These are phyloP conservation scores for Heliothis subflexa DNA, from an alignment of 1,140 invertebrate species.

Conservation along the genomic window DNA sequence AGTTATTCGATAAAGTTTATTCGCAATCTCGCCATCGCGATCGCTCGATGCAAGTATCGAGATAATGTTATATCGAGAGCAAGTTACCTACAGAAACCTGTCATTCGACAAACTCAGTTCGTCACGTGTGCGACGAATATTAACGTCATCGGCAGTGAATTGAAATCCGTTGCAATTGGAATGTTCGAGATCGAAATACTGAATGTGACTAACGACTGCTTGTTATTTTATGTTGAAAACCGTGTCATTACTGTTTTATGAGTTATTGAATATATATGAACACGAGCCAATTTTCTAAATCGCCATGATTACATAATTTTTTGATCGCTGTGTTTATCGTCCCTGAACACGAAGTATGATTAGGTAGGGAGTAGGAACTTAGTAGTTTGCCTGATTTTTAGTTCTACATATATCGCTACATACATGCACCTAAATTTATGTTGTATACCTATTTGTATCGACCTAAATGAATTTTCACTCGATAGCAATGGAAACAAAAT, in stretches of 20 bases:
- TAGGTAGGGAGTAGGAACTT: too few species aligned
- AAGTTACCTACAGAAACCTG: slow-evolving; percentile 26
- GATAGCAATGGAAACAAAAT: neutral
- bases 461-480: neutral
- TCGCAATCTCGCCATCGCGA: neutral
- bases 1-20: slow-evolving; percentile 24
- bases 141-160: slow-evolving; percentile 23
- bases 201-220: neutral
- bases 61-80: slow-evolving; percentile 31
- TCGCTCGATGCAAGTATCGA: slow-evolving; percentile 12
- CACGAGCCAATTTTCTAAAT: too few species aligned
- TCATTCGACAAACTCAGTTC: slow-evolving; percentile 18
- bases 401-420: too few species aligned
- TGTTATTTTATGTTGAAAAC: slow-evolving; percentile 8
- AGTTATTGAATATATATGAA: neutral
- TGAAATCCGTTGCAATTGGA: neutral
- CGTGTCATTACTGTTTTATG: neutral
- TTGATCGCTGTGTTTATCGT: neutral
- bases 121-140: slow-evolving; percentile 28
- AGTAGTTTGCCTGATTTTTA: too few species aligned
- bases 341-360: neutral
- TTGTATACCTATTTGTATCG: neutral
- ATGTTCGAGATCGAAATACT: slow-evolving; percentile 3
- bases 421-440: too few species aligned
- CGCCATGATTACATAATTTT: too few species aligned